Evolutionary conservation across 2,797 vertebrate genomes (phyloP).

Genomic region (Phataginus tricuspis): DNA sequence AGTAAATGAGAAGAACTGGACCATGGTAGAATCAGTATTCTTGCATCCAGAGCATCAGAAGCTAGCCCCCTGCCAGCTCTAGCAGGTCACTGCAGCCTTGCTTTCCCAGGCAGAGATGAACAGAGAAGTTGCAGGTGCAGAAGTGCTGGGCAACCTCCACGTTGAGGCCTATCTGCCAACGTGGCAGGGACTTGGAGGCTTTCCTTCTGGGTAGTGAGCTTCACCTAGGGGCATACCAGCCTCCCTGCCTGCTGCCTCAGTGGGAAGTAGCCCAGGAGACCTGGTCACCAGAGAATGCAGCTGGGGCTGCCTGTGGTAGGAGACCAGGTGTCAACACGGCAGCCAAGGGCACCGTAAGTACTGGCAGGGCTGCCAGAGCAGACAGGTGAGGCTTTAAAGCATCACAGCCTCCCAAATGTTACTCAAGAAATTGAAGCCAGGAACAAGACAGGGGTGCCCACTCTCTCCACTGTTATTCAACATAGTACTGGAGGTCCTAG

Average conservation of each 20-base stretch:
- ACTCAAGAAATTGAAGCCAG: not conserved
- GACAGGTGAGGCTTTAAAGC: not conserved
- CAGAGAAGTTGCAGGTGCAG: not conserved
- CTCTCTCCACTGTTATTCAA: too few relatives aligned
- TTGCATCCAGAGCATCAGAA: not conserved
- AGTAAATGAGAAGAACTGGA: constrained; percentile 7
- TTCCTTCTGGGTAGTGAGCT: not conserved
- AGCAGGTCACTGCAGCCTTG: not conserved
- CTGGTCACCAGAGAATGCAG: not conserved
- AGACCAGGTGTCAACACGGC: accelerated
- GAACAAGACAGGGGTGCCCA: too few relatives aligned
- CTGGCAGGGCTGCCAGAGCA: not conserved
- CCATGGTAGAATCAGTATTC: not conserved
- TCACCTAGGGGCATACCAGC: not conserved
- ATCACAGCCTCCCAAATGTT: accelerated
- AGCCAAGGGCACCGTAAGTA: accelerated
- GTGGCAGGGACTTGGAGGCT: not conserved
- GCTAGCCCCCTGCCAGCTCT: not conserved
- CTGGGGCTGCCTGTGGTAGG: not conserved
- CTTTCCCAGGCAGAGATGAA: not conserved
- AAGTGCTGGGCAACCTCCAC: not conserved
- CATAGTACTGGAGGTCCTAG: too few relatives aligned
- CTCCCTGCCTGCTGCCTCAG: not conserved
- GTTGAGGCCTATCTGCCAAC: not conserved
- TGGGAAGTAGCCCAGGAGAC: not conserved